Percentiles rank a stretch among this genome's conserved stretches.
Evolutionary conservation across 1,140 invertebrate species (phyloP).

Genomic region (Orussus abietinus): DNA sequence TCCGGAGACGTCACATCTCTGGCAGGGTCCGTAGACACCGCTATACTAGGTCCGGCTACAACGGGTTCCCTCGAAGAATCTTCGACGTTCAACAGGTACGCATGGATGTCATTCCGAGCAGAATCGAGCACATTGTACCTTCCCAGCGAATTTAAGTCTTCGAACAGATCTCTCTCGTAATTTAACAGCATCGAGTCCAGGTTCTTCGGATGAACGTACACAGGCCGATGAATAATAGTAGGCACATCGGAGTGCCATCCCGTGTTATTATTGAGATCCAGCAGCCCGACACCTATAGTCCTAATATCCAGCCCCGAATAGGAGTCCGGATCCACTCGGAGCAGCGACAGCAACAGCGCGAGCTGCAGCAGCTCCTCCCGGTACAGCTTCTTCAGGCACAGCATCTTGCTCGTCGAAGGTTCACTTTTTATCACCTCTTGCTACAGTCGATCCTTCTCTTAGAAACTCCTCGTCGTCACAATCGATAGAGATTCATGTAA

Average conservation of each 20-base stretch:
- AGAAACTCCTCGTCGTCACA: constrained; percentile 24
- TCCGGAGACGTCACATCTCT: constrained; percentile 31
- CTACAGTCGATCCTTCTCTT: constrained; percentile 10
- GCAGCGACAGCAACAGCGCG: constrained; percentile 70
- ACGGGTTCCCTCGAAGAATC: constrained; percentile 30
- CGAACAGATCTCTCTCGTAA: constrained; percentile 70
- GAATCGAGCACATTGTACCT: constrained; percentile 53
- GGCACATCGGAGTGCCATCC: constrained; percentile 60
- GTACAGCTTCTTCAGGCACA: constrained; percentile 71
- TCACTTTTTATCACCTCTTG: constrained; percentile 3
- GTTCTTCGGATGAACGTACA: constrained; percentile 69
- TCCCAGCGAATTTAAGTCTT: constrained; percentile 70
- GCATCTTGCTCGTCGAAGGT: constrained; percentile 52
- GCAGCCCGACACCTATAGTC: constrained; percentile 53
- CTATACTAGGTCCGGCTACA: constrained; percentile 29
- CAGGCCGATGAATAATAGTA: constrained; percentile 53
- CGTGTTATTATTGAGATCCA: constrained; percentile 64
- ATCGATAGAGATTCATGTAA: constrained; percentile 15
- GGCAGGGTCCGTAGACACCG: constrained; percentile 21
- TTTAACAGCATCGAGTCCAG: constrained; percentile 68
- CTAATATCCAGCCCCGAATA: constrained; percentile 60
- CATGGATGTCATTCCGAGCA: constrained; percentile 50
- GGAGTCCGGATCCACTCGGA: constrained; percentile 69
- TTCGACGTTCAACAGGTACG: constrained; percentile 55
- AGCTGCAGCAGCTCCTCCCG: constrained; percentile 75